These are phyloP conservation scores for Sisyra terminalis DNA, from an alignment of 2,888 invertebrate species.

Conservation along the genomic window DNA sequence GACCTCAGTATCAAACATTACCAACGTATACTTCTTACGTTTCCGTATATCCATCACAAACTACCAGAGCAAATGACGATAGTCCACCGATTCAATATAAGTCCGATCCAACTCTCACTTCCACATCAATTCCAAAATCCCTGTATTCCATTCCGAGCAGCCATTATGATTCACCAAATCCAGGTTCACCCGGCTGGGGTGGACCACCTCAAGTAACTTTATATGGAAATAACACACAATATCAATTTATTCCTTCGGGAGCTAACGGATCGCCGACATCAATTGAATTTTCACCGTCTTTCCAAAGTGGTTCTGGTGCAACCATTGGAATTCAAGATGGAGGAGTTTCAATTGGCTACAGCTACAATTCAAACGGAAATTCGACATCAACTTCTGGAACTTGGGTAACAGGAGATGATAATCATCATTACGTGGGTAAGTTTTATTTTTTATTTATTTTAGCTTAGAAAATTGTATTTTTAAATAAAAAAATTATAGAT, in stretches of 20 bases:
- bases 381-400: background rate
- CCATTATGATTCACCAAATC: slow-evolving; percentile 33
- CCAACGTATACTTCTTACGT: slow-evolving; percentile 8
- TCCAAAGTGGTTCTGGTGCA: background rate
- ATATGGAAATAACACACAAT: slow-evolving; percentile 33
- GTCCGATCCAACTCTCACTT: slow-evolving; percentile 48
- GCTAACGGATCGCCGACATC: slow-evolving; percentile 12
- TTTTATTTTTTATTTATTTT: no score
- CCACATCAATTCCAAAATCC: slow-evolving; percentile 30
- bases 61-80: slow-evolving; percentile 19
- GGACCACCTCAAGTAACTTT: slow-evolving; percentile 40
- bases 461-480: no score
- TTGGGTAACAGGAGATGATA: background rate
- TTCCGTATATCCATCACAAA: background rate
- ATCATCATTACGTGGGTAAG: no score
- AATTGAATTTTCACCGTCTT: slow-evolving; percentile 5
- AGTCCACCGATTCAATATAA: slow-evolving; percentile 42
- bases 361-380: background rate
- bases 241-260: slow-evolving; percentile 26
- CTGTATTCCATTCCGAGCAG: slow-evolving; percentile 27
- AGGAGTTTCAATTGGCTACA: background rate
- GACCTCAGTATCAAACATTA: slow-evolving; percentile 8
- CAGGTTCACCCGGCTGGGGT: slow-evolving; percentile 27
- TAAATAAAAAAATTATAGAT: background rate
- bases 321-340: background rate